A percentile compares a stretch with the other conserved stretches of the same genome.
phyloP scores from a whole-genome alignment of 2,113 vertebrate genomes.

The Vulpes lagopus region DNA sequence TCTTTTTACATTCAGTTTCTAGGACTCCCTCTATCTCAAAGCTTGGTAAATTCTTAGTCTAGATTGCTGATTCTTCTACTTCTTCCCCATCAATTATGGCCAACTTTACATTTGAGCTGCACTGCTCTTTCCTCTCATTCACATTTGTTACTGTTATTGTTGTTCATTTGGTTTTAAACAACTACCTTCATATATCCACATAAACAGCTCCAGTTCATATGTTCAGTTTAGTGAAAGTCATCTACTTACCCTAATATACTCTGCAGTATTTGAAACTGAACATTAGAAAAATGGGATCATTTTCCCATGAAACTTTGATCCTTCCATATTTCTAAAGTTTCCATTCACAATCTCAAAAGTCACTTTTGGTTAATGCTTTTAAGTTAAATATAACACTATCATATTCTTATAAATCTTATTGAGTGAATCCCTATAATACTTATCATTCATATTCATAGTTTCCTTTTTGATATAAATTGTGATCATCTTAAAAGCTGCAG shows the following conservation, averaged over 20 bases:
- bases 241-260: neutral
- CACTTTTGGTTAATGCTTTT: constrained; percentile 34
- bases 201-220: no score
- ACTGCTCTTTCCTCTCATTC: neutral
- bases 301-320: constrained; percentile 49
- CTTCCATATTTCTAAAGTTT: constrained; percentile 61
- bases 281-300: neutral
- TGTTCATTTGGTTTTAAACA: neutral
- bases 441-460: neutral
- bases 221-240: neutral
- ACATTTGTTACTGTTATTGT: neutral
- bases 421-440: constrained; percentile 22
- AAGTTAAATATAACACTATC: constrained; percentile 18
- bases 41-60: neutral
- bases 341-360: constrained; percentile 24
- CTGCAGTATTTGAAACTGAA: constrained; percentile 50
- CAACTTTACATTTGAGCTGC: neutral
- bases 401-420: constrained; percentile 50
- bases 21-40: neutral
- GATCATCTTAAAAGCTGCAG: constrained; percentile 38
- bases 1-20: neutral
- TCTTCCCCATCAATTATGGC: neutral
- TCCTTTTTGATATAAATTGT: constrained; percentile 56
- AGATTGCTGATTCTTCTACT: neutral
- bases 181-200: neutral